Evolutionary conservation across 2,113 vertebrate species (phyloP).

Genomic region (Ptyas mucosa): DNA sequence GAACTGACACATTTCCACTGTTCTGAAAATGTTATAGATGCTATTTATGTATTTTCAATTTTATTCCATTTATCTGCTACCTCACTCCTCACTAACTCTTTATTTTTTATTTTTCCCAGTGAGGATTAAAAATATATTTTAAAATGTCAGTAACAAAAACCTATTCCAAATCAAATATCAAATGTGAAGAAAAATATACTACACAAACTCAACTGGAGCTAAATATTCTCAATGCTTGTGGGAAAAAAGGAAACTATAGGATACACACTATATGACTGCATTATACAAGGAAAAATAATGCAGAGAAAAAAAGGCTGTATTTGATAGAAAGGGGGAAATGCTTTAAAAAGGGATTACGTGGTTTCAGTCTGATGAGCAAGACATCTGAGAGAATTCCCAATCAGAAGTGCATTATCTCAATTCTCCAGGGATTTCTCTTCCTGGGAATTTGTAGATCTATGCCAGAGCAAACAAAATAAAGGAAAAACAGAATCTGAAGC

Average conservation of each 20-base stretch:
- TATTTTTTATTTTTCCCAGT: background rate
- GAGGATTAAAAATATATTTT: background rate
- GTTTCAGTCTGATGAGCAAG: background rate
- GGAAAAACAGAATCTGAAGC: background rate
- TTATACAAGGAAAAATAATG: background rate
- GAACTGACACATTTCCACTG: background rate
- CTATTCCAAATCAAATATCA: background rate
- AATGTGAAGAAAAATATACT: background rate
- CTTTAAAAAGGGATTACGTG: background rate
- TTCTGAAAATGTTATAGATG: background rate
- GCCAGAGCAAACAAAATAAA: accelerated
- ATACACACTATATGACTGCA: background rate
- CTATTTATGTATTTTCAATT: background rate
- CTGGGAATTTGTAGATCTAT: background rate
- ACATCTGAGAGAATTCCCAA: accelerated
- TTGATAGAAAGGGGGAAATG: background rate
- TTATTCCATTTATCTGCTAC: background rate
- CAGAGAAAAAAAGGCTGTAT: conserved; percentile 5
- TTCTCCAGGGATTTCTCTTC: background rate
- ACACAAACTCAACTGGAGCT: background rate
- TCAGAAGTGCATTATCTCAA: background rate
- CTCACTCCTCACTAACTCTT: background rate
- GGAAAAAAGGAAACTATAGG: background rate
- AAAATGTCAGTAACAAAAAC: background rate
- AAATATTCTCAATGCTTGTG: background rate